Conservation (phyloP, 2,888 invertebrate species). For the Rapana venosa region DNA sequence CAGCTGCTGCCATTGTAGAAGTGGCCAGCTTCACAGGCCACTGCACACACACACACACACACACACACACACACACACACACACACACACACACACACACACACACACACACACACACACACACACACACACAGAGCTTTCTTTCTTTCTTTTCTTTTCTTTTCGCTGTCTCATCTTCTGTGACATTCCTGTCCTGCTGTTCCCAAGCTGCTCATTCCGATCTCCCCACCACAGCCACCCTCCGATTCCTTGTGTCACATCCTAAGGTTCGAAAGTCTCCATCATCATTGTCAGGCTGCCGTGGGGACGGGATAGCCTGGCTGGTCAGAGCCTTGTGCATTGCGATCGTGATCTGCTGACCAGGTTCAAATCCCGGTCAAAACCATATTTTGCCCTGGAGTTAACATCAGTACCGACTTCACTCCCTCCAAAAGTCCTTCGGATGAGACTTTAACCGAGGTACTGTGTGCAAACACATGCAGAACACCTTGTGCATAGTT, state of each 20-base stretch:
- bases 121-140: not conserved
- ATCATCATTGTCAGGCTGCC: too few species aligned
- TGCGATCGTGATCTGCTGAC: too few species aligned
- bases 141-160: not conserved
- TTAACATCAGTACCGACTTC: too few species aligned
- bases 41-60: not conserved
- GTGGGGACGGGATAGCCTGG: too few species aligned
- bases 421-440: too few species aligned
- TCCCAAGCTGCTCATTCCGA: not conserved
- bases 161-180: not conserved
- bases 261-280: too few species aligned
- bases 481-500: too few species aligned
- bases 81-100: not conserved
- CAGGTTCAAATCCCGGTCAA: too few species aligned
- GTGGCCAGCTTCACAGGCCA: conserved; percentile 45
- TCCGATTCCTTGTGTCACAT: not conserved
- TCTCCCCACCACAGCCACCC: not conserved
- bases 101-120: conserved; percentile 1
- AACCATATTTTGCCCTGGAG: too few species aligned
- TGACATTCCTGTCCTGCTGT: not conserved
- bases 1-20: conserved; percentile 24
- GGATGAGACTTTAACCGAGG: too few species aligned
- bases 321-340: too few species aligned
- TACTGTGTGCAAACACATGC: too few species aligned
- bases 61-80: not conserved